These are phyloP conservation scores for Glyptemys insculpta DNA, from an alignment of 2,797 vertebrate genomes.

Conservation along the genomic window DNA sequence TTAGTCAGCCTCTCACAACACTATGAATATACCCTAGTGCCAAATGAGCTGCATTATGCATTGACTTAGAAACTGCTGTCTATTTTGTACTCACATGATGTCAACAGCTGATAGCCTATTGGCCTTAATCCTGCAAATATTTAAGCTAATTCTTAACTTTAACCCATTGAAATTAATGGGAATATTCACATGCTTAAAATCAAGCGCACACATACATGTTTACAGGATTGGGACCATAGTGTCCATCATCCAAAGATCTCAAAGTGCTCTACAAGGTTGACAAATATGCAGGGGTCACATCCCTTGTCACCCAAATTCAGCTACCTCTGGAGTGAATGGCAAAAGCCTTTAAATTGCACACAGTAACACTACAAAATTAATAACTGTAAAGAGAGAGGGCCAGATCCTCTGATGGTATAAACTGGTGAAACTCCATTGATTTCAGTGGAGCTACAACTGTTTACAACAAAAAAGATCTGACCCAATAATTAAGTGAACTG, in stretches of 20 bases:
- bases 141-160: neutral
- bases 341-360: constrained; percentile 6
- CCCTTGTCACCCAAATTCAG: neutral
- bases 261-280: neutral
- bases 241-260: neutral
- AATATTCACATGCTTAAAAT: too few relatives aligned
- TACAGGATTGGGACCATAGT: neutral
- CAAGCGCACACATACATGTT: too few relatives aligned
- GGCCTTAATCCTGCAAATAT: neutral
- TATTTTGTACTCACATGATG: neutral
- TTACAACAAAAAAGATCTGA: neutral
- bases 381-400: neutral
- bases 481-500: neutral
- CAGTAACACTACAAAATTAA: neutral
- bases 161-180: neutral
- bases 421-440: neutral
- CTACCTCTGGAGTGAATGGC: neutral
- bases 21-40: neutral
- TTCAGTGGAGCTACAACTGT: neutral
- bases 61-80: neutral
- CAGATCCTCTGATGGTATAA: neutral
- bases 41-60: neutral
- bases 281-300: neutral
- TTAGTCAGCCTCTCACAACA: neutral
- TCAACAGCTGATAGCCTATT: neutral